A percentile compares a stretch with the other conserved stretches of the same genome.
Conservation (phyloP, 2,113 vertebrate genomes). For the Todiramphus saurophagus region DNA sequence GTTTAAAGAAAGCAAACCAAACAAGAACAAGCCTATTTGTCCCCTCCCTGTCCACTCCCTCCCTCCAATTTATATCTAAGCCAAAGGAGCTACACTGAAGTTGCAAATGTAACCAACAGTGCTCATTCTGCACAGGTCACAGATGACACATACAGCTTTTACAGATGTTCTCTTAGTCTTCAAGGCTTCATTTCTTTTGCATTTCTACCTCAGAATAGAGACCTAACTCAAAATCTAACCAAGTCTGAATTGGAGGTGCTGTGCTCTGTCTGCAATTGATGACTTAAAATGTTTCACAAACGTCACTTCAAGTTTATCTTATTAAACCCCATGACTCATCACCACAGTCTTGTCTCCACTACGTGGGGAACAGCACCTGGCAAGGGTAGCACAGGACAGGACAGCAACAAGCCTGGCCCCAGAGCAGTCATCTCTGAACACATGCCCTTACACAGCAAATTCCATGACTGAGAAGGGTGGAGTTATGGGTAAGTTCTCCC, state of each 20-base stretch:
- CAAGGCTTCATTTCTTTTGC: too few relatives aligned
- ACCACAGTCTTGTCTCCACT: neutral
- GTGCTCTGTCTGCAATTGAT: accelerated
- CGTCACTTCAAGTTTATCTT: neutral
- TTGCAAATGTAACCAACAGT: neutral
- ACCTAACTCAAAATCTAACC: neutral
- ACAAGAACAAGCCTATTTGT: neutral
- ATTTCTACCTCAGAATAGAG: neutral
- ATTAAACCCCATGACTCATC: neutral
- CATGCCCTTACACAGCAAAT: accelerated
- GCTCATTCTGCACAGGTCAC: neutral
- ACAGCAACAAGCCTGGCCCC: neutral
- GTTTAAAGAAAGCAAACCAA: neutral
- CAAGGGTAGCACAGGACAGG: neutral
- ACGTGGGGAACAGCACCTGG: neutral
- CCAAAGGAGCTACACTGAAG: neutral
- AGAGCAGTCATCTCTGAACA: neutral
- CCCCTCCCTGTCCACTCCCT: neutral
- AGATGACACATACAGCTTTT: neutral
- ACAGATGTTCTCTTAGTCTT: neutral
- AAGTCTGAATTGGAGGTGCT: neutral
- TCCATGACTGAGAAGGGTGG: neutral
- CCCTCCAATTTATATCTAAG: neutral
- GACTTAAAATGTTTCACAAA: neutral
- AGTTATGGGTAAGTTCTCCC: neutral